Evolutionary conservation across 1,140 invertebrate species (phyloP), one percentile per base, ranked within the genome.

Genomic region (Drosophila quadrilineata): DNA sequence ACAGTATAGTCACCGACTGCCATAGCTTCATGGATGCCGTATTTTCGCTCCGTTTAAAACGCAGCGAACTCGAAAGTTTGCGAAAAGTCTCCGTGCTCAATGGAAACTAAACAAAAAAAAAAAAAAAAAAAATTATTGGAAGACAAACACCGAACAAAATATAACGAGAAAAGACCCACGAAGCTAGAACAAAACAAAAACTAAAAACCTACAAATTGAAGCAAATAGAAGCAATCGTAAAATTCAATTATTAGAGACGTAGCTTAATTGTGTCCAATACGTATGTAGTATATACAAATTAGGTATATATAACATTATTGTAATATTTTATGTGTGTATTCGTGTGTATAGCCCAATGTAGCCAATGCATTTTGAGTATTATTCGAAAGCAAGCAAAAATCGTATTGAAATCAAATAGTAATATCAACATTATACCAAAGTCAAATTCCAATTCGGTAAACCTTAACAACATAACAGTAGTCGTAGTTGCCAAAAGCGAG

Each of bases 1-100:
- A 93, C 77, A 91, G 91, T 54, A 91, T 92, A 73, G 93, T 93
- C 41, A 90, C 95, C 9, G 91, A 95, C 76, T 96, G 95, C 86
- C 95, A 96, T 88, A 90, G 92, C 24, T 96, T 96, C 88, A 94
- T 96, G 91, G 90, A 94, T 90, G 92, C 92, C 76, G 93, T 95
- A 88, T 95, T 95, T 87, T 92, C 91, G 89, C 88, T 93, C 82
- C 93, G 93, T 56, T 91, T 95, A 84, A 91, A 93, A 66, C 91
- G 90, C 49, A 91, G 85, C 48, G 91, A 90, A 59, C 91, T 95
- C 69, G 76, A 90, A 57, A 92, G 91, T 71, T 88, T 94, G 85
- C 91, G 93, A 36, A 88, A 80, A 58, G 92, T 92, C 22, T 58
- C 76, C 6, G 68, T 76, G 58, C 46, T 87, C 64, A 87, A 90